These are phyloP conservation scores for Melanotus villosus DNA, from an alignment of 2,888 invertebrate genomes.

Conservation along the genomic window DNA sequence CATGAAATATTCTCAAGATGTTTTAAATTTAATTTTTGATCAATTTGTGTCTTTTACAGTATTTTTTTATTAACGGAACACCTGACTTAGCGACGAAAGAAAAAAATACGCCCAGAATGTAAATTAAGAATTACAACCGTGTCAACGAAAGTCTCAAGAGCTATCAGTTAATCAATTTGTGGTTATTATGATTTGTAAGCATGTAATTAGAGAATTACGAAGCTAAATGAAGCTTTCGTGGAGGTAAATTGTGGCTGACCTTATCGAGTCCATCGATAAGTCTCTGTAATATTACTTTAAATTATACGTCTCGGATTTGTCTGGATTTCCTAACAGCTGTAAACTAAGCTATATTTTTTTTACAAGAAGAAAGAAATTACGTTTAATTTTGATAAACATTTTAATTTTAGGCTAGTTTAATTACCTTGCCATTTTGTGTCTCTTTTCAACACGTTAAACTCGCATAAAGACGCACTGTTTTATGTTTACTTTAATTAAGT, in stretches of 20 bases:
- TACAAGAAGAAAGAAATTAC: too few species aligned
- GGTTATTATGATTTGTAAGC: conserved; percentile 17
- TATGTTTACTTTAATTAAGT: too few species aligned
- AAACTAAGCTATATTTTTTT: neutral
- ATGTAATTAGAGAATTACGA: conserved; percentile 23
- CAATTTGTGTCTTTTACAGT: too few species aligned
- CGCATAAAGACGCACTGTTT: too few species aligned
- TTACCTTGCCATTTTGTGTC: too few species aligned
- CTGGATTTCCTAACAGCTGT: neutral
- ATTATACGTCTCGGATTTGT: neutral
- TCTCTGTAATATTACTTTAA: neutral
- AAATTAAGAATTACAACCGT: neutral
- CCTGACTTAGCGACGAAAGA: too few species aligned
- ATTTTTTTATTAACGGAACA: too few species aligned
- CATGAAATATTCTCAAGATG: neutral
- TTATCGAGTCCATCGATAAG: neutral
- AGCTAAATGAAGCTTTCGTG: conserved; percentile 9
- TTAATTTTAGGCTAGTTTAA: too few species aligned
- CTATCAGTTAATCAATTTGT: conserved; percentile 14
- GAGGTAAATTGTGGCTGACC: conserved; percentile 1
- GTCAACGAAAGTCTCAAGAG: neutral
- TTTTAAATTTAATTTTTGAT: too few species aligned
- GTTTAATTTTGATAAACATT: too few species aligned
- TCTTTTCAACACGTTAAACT: too few species aligned
- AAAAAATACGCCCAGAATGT: too few species aligned